Evolutionary conservation across 2,797 vertebrate species (phyloP).

Genomic region (Chiroxiphia lanceolata): DNA sequence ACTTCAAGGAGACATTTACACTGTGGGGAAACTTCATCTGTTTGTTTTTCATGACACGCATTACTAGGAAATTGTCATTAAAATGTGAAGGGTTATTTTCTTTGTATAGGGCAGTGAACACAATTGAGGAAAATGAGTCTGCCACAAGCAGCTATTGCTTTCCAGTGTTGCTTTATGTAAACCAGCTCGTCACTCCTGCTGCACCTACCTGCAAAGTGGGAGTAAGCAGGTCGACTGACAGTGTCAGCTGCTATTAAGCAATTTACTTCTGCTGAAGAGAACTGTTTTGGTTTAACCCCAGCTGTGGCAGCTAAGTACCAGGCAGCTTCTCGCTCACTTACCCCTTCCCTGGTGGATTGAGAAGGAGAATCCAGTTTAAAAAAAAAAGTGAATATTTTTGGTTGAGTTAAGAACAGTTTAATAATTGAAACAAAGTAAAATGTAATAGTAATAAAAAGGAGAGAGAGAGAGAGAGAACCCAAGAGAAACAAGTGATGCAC

Average conservation of each 20-base stretch:
- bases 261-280: neutral
- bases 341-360: neutral
- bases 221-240: neutral
- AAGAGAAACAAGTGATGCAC: neutral
- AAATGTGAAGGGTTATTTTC: neutral
- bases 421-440: neutral
- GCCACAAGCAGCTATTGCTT: neutral
- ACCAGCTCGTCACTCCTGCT: rapidly evolving
- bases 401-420: neutral
- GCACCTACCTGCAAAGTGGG: neutral
- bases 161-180: neutral
- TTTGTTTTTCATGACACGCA: neutral
- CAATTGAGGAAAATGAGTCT: neutral
- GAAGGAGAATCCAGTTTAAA: neutral
- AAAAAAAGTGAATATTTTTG: neutral
- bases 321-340: neutral
- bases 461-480: neutral
- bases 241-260: neutral
- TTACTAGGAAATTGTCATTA: neutral
- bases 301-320: neutral
- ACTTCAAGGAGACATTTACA: neutral
- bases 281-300: neutral
- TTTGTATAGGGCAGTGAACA: neutral
- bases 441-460: neutral
- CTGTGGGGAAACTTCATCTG: neutral